Conservation (phyloP, 2,797 vertebrate genomes). For the Fistularia commersonii region DNA sequence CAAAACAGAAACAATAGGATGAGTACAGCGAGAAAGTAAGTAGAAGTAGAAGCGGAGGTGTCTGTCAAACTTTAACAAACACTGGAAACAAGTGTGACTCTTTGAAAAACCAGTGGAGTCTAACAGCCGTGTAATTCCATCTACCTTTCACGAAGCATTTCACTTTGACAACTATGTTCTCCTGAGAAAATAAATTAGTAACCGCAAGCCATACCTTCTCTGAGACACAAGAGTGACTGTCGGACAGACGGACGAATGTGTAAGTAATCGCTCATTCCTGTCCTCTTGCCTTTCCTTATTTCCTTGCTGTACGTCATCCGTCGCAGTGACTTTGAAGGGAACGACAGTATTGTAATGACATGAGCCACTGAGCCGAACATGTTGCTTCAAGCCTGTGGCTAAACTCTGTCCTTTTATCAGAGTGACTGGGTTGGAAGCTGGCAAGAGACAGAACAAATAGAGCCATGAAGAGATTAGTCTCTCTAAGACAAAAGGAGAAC, state of each 20-base stretch:
- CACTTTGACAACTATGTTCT: too few relatives aligned
- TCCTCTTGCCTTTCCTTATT: conserved; percentile 1
- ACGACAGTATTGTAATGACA: conserved; percentile 8
- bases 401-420: conserved; percentile 16
- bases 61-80: too few relatives aligned
- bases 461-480: conserved; percentile 33
- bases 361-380: conserved; percentile 16
- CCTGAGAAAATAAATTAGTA: too few relatives aligned
- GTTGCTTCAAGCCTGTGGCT: conserved; percentile 19
- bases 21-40: too few relatives aligned
- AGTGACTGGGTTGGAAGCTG: conserved; percentile 11
- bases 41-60: too few relatives aligned
- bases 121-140: too few relatives aligned
- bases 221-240: too few relatives aligned
- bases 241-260: background rate
- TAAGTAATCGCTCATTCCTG: conserved; percentile 3
- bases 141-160: too few relatives aligned
- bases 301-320: conserved; percentile 1
- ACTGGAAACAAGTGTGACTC: too few relatives aligned
- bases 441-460: conserved; percentile 19
- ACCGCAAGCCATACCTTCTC: too few relatives aligned
- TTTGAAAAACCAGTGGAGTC: too few relatives aligned
- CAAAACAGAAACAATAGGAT: too few relatives aligned
- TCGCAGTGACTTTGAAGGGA: conserved; percentile 2
- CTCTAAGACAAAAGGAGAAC: conserved; percentile 39